Evolutionary conservation across 2,888 invertebrate species (phyloP).

Genomic region (Heliconius hortense): DNA sequence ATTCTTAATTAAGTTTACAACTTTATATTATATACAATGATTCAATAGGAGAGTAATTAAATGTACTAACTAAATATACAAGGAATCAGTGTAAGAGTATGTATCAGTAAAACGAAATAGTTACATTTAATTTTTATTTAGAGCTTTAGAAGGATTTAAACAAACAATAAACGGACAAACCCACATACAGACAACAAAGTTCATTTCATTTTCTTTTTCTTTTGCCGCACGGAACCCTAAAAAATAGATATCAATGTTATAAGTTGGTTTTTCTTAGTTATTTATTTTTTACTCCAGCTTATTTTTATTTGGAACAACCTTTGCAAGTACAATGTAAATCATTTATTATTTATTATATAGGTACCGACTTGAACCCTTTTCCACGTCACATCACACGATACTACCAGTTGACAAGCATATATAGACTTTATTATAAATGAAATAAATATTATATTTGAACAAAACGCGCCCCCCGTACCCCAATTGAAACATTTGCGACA

Average conservation of each 20-base stretch:
- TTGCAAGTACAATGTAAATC: constrained; percentile 2
- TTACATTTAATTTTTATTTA: background rate
- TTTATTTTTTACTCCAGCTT: background rate
- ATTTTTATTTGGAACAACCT: background rate
- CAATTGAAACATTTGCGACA: constrained; percentile 50
- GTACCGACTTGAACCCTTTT: constrained; percentile 14
- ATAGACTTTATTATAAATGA: constrained; percentile 22
- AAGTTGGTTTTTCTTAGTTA: background rate
- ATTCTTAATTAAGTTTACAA: background rate
- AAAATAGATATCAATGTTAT: background rate
- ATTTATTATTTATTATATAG: constrained; percentile 2
- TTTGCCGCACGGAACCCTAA: background rate
- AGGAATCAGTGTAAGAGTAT: background rate
- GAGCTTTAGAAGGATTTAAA: too few species aligned
- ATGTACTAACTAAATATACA: too few species aligned
- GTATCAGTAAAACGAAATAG: background rate
- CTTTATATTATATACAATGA: too few species aligned
- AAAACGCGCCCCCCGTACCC: constrained; percentile 34
- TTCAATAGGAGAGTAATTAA: too few species aligned
- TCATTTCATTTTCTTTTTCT: too few species aligned
- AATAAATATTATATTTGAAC: constrained; percentile 10
- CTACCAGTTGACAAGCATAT: constrained; percentile 4
- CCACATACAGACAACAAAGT: too few species aligned
- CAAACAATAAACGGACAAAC: too few species aligned
- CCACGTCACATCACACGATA: constrained; percentile 9